Conservation (phyloP, 2,888 invertebrate species). For the Tetragonula carbonaria region DNA sequence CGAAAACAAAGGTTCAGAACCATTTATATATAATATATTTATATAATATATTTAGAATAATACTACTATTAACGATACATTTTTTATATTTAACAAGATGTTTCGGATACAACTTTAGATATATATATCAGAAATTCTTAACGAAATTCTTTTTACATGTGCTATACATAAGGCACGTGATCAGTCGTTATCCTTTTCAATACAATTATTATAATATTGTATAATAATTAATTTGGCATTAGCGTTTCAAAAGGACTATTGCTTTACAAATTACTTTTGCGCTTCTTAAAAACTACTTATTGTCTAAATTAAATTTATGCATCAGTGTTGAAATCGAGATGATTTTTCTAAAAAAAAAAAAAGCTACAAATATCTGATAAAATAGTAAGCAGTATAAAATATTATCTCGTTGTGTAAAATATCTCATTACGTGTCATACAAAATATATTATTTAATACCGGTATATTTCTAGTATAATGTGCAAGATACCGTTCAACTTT, state of each 20-base stretch:
- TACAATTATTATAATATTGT: background rate
- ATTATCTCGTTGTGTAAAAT: background rate
- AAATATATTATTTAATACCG: background rate
- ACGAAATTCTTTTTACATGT: background rate
- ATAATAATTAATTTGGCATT: background rate
- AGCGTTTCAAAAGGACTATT: background rate
- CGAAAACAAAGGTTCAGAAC: background rate
- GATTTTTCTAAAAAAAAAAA: background rate
- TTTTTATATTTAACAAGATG: background rate
- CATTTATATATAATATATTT: background rate
- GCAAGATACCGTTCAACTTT: constrained; percentile 10
- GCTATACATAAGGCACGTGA: constrained; percentile 35
- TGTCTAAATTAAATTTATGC: background rate
- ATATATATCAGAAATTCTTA: background rate
- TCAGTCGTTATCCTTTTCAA: constrained; percentile 15
- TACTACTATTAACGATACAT: background rate
- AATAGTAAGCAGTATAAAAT: constrained; percentile 9
- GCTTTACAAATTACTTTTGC: background rate
- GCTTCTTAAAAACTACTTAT: background rate
- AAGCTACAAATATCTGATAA: background rate
- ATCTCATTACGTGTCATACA: background rate
- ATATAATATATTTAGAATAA: background rate
- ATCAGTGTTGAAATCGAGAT: background rate
- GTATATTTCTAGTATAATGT: background rate
- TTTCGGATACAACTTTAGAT: background rate